A percentile compares a stretch with the other conserved stretches of the same genome.
Evolutionary conservation across 2,113 vertebrate genomes (phyloP).

Genomic region (Dromaius novaehollandiae): DNA sequence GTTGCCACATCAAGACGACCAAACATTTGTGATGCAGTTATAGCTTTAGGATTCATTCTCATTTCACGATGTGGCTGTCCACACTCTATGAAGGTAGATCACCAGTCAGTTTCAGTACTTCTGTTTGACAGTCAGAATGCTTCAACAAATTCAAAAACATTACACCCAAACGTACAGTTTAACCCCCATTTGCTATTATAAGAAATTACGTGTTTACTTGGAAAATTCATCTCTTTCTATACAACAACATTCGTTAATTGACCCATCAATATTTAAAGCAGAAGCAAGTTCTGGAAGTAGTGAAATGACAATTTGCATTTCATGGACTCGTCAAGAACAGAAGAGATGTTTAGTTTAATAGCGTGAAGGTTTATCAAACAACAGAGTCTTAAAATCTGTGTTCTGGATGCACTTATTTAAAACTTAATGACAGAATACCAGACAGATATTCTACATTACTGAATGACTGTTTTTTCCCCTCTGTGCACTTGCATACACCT

Average conservation of each 20-base stretch:
- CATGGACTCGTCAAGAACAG: not conserved
- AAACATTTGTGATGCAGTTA: conserved; percentile 97
- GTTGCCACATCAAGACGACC: conserved; percentile 93
- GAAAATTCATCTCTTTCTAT: not conserved
- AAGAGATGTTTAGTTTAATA: not conserved
- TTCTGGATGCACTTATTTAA: not conserved
- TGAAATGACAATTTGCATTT: not conserved
- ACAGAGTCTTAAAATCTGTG: not conserved
- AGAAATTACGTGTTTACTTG: not conserved
- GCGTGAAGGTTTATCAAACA: not conserved
- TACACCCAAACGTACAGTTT: not conserved
- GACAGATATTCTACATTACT: not conserved
- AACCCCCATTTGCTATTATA: not conserved
- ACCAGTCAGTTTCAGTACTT: not conserved
- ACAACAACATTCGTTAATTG: not conserved
- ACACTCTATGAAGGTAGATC: conserved; percentile 79
- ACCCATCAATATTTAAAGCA: not conserved
- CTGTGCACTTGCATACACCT: not conserved
- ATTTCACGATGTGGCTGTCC: conserved; percentile 94
- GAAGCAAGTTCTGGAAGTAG: not conserved
- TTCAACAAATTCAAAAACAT: not conserved
- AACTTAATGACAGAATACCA: not conserved
- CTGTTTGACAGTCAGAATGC: not conserved
- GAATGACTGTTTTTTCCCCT: not conserved
- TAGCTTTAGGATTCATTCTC: conserved; percentile 99